A percentile compares a stretch with the other conserved stretches of the same genome.
Conservation (phyloP, 2,113 vertebrate species). For the Thermophis baileyi region DNA sequence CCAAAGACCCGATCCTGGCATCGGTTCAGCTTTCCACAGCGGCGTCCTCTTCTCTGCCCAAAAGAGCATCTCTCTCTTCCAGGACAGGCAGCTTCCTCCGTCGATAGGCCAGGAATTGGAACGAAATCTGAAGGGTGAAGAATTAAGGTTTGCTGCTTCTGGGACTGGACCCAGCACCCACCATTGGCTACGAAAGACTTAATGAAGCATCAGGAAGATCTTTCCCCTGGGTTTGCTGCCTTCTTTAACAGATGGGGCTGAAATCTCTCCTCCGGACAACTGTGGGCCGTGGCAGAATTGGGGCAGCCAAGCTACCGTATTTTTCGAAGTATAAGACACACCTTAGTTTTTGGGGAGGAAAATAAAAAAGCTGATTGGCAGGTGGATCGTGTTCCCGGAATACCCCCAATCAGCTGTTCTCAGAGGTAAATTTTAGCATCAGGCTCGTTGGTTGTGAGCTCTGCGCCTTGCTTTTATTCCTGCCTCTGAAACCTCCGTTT, state of each 20-base stretch:
- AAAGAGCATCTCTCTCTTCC: slow-evolving; percentile 58
- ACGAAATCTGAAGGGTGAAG: slow-evolving; percentile 62
- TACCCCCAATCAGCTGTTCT: no score
- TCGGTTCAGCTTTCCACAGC: slow-evolving; percentile 48
- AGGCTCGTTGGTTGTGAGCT: no score
- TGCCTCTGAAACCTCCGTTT: no score
- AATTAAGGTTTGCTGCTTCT: slow-evolving; percentile 46
- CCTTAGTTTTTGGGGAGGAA: no score
- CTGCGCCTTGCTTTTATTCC: no score
- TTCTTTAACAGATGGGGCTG: not conserved
- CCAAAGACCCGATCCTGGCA: not conserved
- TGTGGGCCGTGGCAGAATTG: not conserved
- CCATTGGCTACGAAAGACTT: not conserved
- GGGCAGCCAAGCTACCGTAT: not conserved
- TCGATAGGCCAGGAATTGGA: slow-evolving; percentile 69
- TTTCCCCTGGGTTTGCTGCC: not conserved
- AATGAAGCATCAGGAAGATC: not conserved
- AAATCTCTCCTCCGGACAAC: not conserved
- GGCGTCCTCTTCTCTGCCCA: not conserved
- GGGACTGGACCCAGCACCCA: no score
- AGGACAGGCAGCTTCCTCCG: fast-evolving
- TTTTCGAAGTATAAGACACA: no score
- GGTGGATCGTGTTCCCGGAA: no score
- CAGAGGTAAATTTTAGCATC: no score
- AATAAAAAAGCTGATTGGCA: no score